phyloP scores from a whole-genome alignment of 92 coral and sea anemone genomes.

The Umimayanthus kanabou region DNA sequence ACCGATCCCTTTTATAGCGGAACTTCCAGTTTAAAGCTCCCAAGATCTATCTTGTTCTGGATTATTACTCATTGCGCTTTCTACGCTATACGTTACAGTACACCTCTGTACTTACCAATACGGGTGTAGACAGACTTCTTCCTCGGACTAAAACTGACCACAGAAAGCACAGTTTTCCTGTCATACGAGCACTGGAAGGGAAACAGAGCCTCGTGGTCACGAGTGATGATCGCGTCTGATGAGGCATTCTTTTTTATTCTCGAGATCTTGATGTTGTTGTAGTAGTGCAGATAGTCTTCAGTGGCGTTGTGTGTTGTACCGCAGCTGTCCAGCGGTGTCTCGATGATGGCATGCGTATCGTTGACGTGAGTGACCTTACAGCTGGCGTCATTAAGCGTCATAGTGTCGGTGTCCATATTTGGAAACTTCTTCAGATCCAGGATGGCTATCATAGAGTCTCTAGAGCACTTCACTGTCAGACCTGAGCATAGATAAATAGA shows the following conservation, averaged over 20 bases:
- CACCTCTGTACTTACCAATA: constrained; percentile 47
- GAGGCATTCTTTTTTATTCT: constrained; percentile 11
- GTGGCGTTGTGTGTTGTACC: constrained; percentile 58
- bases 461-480: constrained; percentile 48
- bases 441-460: constrained; percentile 43
- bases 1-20: too few relatives aligned
- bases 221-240: constrained; percentile 54
- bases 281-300: constrained; percentile 52
- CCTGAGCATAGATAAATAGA: neutral
- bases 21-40: too few relatives aligned
- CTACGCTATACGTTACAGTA: neutral
- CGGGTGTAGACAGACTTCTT: constrained; percentile 49
- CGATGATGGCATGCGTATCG: constrained; percentile 51
- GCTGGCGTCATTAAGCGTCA: constrained; percentile 44
- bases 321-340: constrained; percentile 64
- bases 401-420: constrained; percentile 29
- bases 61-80: neutral
- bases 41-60: too few relatives aligned
- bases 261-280: constrained; percentile 43
- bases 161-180: constrained; percentile 58
- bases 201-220: constrained; percentile 62
- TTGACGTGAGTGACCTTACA: constrained; percentile 47
- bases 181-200: constrained; percentile 79
- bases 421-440: constrained; percentile 45
- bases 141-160: constrained; percentile 54